Base-by-base conservation (phyloP, 1,140 invertebrate species). In the Yoshiicerus persimilis region DNA sequence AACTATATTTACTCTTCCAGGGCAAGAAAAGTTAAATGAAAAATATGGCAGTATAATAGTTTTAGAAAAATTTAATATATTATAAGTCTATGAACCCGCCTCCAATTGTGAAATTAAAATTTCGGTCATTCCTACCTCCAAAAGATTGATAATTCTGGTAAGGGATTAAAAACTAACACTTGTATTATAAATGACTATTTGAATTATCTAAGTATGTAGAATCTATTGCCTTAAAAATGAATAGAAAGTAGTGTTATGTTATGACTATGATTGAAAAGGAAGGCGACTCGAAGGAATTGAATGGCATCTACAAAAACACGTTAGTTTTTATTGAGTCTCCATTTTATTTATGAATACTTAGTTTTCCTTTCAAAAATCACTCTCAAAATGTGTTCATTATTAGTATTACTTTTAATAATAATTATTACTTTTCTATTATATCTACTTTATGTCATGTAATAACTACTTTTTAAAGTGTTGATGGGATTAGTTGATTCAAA, bases 361-460 rank as follows among this genome's bases (percentile, higher is more conserved):
- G 64, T 86, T 86, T 86, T 86, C 64, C 85, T 86, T 86, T 86
- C 85, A 86, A 86, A 86, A 86, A 86, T 86, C 85, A 66, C 85
- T 86, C 85, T 86, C 85, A 86, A 86, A 86, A 86, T 62, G 85
- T 86, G 85, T 70, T 64, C 36, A 86, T 86, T 47, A 56, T 85
- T 47, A 56, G 25, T 56, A 47, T 70, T 70, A 70, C 30, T 38
- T 25, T 70, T 70, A 70, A 70, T 80, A 80, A 80, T 80, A 80
- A 80, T 80, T 80, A 80, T 32, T 80, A 80, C 75, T 80, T 80
- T 80, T 80, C 75, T 80, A 80, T 36, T 80, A 80, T 80, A 32
- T 80, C 75, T 80, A 80, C 75, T 80, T 80, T 80, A 36, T 80
- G 75, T 80, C 30, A 36, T 80, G 75, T 80, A 80, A 34, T 80